Evolutionary conservation across 2,797 vertebrate genomes (phyloP).

Genomic region (Karalla daura): DNA sequence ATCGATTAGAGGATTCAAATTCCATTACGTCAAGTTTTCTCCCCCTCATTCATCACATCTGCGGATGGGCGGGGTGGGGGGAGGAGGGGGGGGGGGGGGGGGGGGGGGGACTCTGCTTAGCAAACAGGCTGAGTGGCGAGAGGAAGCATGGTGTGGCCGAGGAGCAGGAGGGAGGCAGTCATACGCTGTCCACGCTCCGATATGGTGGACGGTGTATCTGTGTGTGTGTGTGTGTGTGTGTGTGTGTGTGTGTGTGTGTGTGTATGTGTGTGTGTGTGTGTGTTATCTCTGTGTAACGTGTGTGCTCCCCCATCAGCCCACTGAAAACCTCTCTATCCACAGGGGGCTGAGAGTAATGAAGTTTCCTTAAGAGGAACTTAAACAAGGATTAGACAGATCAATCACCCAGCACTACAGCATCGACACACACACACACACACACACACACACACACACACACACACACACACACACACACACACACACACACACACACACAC

Average conservation of each 20-base stretch:
- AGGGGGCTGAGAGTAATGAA: slow-evolving; percentile 70
- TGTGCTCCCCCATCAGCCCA: slow-evolving; percentile 51
- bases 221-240: slow-evolving; percentile 12
- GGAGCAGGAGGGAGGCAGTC: slow-evolving; percentile 6
- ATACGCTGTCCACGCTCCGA: too few species aligned
- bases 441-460: slow-evolving; percentile 12
- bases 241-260: slow-evolving; percentile 41
- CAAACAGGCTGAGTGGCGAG: slow-evolving; percentile 47
- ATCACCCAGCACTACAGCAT: slow-evolving; percentile 64
- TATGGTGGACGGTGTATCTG: too few species aligned
- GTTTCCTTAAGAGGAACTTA: slow-evolving; percentile 78
- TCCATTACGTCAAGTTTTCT: slow-evolving; percentile 74
- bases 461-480: slow-evolving; percentile 2
- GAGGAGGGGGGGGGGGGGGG: too few species aligned
- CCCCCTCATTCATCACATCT: slow-evolving; percentile 74
- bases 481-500: slow-evolving; percentile 5
- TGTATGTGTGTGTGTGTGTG: slow-evolving; percentile 19
- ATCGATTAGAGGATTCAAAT: slow-evolving; percentile 83
- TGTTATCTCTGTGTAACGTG: slow-evolving; percentile 35
- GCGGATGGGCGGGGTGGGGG: slow-evolving; percentile 55
- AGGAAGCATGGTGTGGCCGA: not conserved
- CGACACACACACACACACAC: not conserved
- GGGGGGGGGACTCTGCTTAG: slow-evolving; percentile 59
- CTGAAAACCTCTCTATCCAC: slow-evolving; percentile 61
- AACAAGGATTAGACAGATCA: slow-evolving; percentile 81